Percentiles rank a stretch among this genome's conserved stretches.
Conservation (phyloP, 2,113 vertebrate species). For the Bathybates hornii region DNA sequence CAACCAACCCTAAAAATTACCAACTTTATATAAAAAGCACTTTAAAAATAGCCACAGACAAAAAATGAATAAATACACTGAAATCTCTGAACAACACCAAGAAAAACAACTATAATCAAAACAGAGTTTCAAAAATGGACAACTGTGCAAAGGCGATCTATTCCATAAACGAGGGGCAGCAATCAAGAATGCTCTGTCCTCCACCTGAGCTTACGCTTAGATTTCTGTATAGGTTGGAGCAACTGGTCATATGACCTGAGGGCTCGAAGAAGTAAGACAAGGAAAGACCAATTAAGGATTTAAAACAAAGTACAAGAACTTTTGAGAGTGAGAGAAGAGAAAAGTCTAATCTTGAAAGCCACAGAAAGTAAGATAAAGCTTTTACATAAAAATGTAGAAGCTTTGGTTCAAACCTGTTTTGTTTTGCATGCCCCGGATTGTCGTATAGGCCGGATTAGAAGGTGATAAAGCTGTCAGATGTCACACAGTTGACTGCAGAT, state of each 20-base stretch:
- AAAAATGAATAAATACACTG: not conserved
- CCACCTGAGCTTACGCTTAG: accelerated
- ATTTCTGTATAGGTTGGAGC: not conserved
- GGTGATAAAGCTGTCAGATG: not conserved
- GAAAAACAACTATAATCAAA: not conserved
- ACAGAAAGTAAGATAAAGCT: not conserved
- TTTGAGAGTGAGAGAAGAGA: not conserved
- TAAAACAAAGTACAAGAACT: not conserved
- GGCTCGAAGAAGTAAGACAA: accelerated
- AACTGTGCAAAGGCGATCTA: accelerated
- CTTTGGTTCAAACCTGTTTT: not conserved
- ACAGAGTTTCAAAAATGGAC: not conserved
- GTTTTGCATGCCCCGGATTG: not conserved
- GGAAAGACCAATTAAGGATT: not conserved
- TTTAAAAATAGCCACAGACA: not conserved
- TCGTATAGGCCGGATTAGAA: not conserved
- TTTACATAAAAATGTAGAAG: not conserved
- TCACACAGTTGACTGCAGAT: not conserved
- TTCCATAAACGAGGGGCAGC: accelerated
- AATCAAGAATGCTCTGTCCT: accelerated
- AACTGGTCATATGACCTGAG: not conserved
- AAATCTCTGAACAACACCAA: not conserved
- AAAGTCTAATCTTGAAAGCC: accelerated
- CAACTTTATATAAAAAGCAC: not conserved
- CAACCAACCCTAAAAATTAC: not conserved